Evolutionary conservation across 1,140 invertebrate genomes (phyloP), one percentile per base, ranked within the genome.

Genomic region (Drosophila persimilis): DNA sequence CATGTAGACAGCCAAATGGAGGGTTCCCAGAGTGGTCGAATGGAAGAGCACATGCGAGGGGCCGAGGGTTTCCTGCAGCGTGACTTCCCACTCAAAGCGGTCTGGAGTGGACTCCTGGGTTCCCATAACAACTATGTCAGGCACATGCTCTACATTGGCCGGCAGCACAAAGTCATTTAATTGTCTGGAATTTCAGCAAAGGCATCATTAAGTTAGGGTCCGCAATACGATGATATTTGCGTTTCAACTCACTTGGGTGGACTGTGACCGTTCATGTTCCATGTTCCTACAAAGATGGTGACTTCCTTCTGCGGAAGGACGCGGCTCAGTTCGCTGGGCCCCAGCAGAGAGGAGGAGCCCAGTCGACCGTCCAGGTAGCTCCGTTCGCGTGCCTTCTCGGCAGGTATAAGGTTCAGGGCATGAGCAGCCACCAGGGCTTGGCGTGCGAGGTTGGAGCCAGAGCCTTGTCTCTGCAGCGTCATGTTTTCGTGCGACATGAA

Each of bases 241-340:
- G 13, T 48, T 9, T 0, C 0, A 0, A 60, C 79, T 80, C 89
- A 95, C 94, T 93, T 97, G 17, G 95, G 95, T 48, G 95, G 95
- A 67, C 92, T 93, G 80, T 95, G 96, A 11, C 96, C 96, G 92
- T 98, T 98, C 97, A 99, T 98, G 91, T 99, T 99, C 98, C 98
- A 99, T 5, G 97, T 97, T 11, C 97, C 97, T 58, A 98, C 94
- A 92, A 97, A 98, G 69, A 99, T 95, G 73, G 94, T 95, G 0
- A 98, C 92, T 92, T 97, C 95, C 74, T 96, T 93, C 81, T 96
- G 95, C 5, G 97, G 97, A 80, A 99, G 94, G 24, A 97, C 95
- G 90, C 96, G 95, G 74, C 97, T 95, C 45, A 99, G 92, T 89
- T 98, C 97, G 26, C 94, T 93, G 7, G 95, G 93, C 8, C 97